Evolutionary conservation across 2,888 invertebrate species (phyloP).

Genomic region (Amblyteles armatorius): DNA sequence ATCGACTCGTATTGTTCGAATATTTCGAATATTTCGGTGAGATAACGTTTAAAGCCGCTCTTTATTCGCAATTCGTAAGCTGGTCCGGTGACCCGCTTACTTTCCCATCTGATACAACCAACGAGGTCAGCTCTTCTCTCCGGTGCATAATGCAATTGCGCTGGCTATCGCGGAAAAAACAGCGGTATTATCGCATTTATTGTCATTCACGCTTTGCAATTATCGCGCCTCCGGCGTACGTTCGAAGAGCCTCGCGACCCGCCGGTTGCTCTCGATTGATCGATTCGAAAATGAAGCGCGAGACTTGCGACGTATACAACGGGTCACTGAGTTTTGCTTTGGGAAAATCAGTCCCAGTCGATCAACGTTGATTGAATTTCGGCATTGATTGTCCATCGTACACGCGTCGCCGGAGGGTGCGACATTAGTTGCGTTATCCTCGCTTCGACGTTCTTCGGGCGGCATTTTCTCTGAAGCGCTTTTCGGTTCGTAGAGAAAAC

Average conservation of each 20-base stretch:
- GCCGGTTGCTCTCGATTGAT: conserved; percentile 2
- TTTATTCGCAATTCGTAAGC: not conserved
- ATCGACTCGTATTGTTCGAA: not conserved
- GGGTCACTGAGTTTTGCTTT: conserved; percentile 6
- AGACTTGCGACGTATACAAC: conserved; percentile 9
- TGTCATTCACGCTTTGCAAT: conserved; percentile 2
- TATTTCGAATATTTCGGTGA: not conserved
- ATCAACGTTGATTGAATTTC: conserved; percentile 2
- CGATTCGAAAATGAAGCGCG: conserved; percentile 26
- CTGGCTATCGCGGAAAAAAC: not conserved
- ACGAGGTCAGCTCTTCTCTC: conserved; percentile 23
- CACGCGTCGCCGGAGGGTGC: not conserved
- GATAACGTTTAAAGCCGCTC: not conserved
- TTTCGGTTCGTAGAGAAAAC: not conserved
- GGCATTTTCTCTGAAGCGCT: not conserved
- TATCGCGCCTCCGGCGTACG: conserved; percentile 3
- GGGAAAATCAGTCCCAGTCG: conserved; percentile 8
- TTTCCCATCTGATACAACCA: not conserved
- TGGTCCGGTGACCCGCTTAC: not conserved
- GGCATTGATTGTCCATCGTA: conserved; percentile 8
- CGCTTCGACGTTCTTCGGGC: not conserved
- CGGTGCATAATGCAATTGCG: conserved; percentile 35
- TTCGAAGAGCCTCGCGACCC: not conserved
- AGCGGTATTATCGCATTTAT: conserved; percentile 7
- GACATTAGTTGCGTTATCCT: not conserved